Evolutionary conservation across 2,113 vertebrate species (phyloP).

Genomic region (Xenus cinereus): DNA sequence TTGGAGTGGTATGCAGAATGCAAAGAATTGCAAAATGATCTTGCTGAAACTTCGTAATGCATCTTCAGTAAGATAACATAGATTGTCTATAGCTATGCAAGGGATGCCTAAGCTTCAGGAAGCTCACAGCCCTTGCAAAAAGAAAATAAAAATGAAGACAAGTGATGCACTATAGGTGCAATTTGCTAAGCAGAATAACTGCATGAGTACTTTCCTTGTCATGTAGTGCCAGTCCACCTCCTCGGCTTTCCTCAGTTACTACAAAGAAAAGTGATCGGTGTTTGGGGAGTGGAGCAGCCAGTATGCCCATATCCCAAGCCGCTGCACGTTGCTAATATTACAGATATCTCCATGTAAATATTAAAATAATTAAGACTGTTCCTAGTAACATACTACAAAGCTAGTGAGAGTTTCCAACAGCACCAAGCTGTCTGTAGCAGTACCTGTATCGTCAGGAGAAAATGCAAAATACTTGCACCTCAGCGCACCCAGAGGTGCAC

Average conservation of each 20-base stretch:
- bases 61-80: not conserved
- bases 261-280: not conserved
- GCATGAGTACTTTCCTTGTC: not conserved
- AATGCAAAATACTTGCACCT: not conserved
- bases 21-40: not conserved
- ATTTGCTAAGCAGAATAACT: not conserved
- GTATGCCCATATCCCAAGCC: not conserved
- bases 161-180: not conserved
- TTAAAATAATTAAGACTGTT: not conserved
- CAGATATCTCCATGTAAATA: not conserved
- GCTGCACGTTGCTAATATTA: not conserved
- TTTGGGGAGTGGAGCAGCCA: not conserved
- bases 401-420: not conserved
- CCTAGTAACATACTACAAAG: not conserved
- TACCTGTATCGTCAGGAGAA: not conserved
- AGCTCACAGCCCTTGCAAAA: not conserved
- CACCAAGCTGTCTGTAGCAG: not conserved
- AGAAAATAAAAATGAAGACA: not conserved
- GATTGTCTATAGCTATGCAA: not conserved
- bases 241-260: not conserved
- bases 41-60: not conserved
- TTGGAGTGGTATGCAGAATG: not conserved
- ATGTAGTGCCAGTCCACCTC: fast-evolving
- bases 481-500: not conserved
- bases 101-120: not conserved